Evolutionary conservation across 1,140 invertebrate genomes (phyloP).

Genomic region (Drosophila paulistorum): DNA sequence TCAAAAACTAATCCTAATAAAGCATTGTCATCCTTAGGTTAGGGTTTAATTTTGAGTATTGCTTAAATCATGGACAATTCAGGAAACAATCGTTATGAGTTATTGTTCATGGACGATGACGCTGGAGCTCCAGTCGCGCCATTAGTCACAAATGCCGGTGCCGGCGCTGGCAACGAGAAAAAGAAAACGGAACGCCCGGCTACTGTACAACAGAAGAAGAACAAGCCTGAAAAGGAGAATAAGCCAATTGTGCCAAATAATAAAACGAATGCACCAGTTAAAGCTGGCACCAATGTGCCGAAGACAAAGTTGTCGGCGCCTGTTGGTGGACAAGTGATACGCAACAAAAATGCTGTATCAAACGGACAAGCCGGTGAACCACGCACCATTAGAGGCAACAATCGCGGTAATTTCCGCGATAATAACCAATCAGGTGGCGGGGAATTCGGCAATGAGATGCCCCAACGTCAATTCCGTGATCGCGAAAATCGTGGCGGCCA

Average conservation of each 20-base stretch:
- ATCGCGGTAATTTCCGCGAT: conserved; percentile 84
- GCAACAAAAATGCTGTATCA: conserved; percentile 87
- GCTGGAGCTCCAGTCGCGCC: conserved; percentile 84
- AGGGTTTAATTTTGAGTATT: conserved; percentile 29
- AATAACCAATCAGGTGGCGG: conserved; percentile 83
- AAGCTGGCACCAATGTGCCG: conserved; percentile 23
- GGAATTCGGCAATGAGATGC: conserved; percentile 83
- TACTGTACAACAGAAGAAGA: conserved; percentile 30
- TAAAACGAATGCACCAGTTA: conserved; percentile 50
- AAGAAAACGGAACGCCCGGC: conserved; percentile 33
- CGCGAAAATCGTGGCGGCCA: conserved; percentile 70
- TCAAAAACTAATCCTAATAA: conserved; percentile 5
- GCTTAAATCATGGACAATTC: conserved; percentile 90
- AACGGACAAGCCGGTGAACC: conserved; percentile 22
- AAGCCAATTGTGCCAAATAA: conserved; percentile 85
- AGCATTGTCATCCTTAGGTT: conserved; percentile 23
- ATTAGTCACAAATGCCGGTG: conserved; percentile 23
- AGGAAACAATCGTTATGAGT: conserved; percentile 96
- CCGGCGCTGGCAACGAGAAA: conserved; percentile 37
- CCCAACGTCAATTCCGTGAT: conserved; percentile 67
- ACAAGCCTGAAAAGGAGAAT: conserved; percentile 91
- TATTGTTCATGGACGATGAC: conserved; percentile 93
- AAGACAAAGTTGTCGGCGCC: conserved; percentile 44
- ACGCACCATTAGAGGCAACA: conserved; percentile 32
- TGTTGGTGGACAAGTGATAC: conserved; percentile 61